A percentile compares a stretch with the other conserved stretches of the same genome.
Evolutionary conservation across 2,888 invertebrate genomes (phyloP).

Genomic region (Elmis aenea): DNA sequence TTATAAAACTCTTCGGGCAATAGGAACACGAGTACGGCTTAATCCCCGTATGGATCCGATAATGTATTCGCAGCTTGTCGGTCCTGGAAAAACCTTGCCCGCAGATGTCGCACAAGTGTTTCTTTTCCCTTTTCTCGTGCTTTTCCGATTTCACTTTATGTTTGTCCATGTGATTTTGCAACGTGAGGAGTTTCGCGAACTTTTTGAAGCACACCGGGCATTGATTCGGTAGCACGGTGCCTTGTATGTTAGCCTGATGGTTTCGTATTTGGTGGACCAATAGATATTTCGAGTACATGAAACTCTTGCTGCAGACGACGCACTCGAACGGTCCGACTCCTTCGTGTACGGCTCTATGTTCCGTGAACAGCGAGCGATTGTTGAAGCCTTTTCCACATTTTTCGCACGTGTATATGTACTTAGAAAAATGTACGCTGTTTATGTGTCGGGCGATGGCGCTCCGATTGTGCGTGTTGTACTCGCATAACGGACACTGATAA

Average conservation of each 20-base stretch:
- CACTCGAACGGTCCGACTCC: constrained; percentile 50
- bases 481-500: constrained; percentile 35
- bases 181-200: constrained; percentile 32
- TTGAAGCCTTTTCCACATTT: constrained; percentile 53
- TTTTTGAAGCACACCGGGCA: constrained; percentile 34
- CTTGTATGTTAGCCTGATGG: constrained; percentile 40
- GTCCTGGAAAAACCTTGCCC: constrained; percentile 37
- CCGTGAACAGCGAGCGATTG: constrained; percentile 50
- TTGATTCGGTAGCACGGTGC: constrained; percentile 44
- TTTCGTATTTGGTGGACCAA: constrained; percentile 34
- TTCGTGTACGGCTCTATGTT: constrained; percentile 53
- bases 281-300: constrained; percentile 45
- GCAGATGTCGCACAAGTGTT: constrained; percentile 38
- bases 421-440: constrained; percentile 36
- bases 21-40: constrained; percentile 32
- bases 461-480: constrained; percentile 29
- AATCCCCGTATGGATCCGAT: constrained; percentile 31
- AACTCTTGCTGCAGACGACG: constrained; percentile 50
- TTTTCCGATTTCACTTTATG: constrained; percentile 16
- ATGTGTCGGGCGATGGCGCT: constrained; percentile 34
- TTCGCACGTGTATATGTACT: constrained; percentile 49
- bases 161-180: constrained; percentile 46
- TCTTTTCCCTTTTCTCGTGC: constrained; percentile 30
- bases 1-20: constrained; percentile 32
- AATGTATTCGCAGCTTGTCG: constrained; percentile 34